Evolutionary conservation across 2,797 vertebrate species (phyloP).

Genomic region (Xenopus petersii): DNA sequence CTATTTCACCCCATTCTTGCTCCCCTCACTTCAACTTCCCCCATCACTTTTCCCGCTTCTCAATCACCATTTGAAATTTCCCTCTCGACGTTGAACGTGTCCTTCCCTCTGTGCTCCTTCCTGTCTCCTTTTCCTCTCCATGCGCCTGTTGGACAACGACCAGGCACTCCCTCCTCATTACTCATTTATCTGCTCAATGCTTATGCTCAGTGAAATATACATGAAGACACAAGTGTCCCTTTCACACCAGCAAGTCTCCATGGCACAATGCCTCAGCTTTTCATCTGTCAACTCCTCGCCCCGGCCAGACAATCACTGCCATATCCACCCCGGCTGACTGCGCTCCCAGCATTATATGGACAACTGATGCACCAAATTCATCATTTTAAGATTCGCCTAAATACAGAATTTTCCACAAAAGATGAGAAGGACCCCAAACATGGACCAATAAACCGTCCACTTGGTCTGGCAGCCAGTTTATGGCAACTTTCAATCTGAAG

Average conservation of each 20-base stretch:
- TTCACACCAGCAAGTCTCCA: conserved; percentile 34
- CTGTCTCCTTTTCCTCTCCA: conserved; percentile 19
- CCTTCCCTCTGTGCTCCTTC: background rate
- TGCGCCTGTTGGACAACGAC: background rate
- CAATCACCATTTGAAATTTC: background rate
- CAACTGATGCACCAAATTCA: too few relatives aligned
- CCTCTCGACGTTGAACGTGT: background rate
- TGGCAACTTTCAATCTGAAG: too few relatives aligned
- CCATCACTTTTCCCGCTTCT: background rate
- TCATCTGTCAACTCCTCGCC: conserved; percentile 30
- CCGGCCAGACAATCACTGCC: background rate
- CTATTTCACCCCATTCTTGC: too few relatives aligned
- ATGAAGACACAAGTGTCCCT: conserved; percentile 36
- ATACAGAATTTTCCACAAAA: too few relatives aligned
- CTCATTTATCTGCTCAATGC: conserved; percentile 38
- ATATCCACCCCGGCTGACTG: too few relatives aligned
- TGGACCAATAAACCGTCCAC: too few relatives aligned
- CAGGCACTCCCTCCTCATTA: conserved; percentile 11
- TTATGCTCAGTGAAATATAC: conserved; percentile 23
- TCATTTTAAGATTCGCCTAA: too few relatives aligned
- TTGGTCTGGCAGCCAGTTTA: too few relatives aligned
- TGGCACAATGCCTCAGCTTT: conserved; percentile 28
- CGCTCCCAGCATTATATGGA: too few relatives aligned
- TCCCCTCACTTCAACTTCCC: too few relatives aligned
- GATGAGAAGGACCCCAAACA: too few relatives aligned